Conservation (phyloP, 2,888 invertebrate genomes). For the Listrodromus nycthemerus region DNA sequence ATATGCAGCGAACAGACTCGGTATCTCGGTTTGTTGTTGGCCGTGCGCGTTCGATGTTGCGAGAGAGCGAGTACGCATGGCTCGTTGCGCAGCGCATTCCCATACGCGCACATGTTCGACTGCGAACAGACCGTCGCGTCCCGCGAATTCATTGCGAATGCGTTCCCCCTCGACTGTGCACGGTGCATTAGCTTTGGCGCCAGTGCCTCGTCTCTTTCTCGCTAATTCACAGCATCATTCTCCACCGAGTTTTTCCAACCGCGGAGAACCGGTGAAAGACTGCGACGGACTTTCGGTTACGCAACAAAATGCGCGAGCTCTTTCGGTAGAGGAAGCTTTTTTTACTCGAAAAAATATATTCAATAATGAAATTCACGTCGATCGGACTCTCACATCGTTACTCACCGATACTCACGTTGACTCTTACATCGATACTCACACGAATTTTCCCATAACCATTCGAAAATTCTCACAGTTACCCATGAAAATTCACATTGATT, state of each 20-base stretch:
- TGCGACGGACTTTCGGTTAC: slow-evolving; percentile 25
- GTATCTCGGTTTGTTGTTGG: slow-evolving; percentile 49
- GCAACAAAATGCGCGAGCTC: neutral
- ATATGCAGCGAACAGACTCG: neutral
- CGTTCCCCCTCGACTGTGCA: slow-evolving; percentile 44
- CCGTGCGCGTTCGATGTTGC: slow-evolving; percentile 36
- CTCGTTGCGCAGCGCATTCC: slow-evolving; percentile 36
- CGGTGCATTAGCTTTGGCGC: slow-evolving; percentile 58
- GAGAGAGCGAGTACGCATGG: slow-evolving; percentile 46
- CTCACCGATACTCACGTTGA: too few species aligned
- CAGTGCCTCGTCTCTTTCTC: slow-evolving; percentile 50
- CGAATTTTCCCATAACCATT: too few species aligned
- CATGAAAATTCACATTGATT: too few species aligned
- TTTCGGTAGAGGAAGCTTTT: neutral
- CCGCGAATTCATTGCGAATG: slow-evolving; percentile 25
- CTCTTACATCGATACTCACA: too few species aligned
- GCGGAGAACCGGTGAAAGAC: neutral
- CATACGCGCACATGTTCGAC: neutral
- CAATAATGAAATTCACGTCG: too few species aligned
- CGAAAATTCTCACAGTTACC: too few species aligned
- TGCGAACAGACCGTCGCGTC: slow-evolving; percentile 36
- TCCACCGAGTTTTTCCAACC: slow-evolving; percentile 22
- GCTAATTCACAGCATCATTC: slow-evolving; percentile 24
- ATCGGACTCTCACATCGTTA: too few species aligned
- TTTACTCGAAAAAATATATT: neutral